Percentiles rank a stretch among this genome's conserved stretches.
These are phyloP conservation scores for Furcifer pardalis DNA, from an alignment of 2,797 vertebrate genomes.

Conservation along the genomic window DNA sequence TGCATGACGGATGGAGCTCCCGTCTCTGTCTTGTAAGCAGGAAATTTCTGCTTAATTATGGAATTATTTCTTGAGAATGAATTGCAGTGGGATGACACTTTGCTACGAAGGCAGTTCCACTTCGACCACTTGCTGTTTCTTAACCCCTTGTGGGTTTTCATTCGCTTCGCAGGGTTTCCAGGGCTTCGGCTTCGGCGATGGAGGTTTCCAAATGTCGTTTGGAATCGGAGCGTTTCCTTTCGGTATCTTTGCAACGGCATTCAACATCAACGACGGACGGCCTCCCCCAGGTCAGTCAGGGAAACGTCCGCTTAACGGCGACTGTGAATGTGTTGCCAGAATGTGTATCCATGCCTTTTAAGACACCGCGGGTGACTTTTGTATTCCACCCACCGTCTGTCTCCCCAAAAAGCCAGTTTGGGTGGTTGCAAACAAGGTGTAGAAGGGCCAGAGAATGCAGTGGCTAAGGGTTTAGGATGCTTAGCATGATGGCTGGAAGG, in stretches of 20 bases:
- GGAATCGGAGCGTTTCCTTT: constrained; percentile 98
- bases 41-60: too few species aligned
- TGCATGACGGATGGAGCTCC: too few species aligned
- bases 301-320: background rate
- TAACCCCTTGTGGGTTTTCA: constrained; percentile 17
- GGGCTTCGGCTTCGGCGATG: constrained; percentile 98
- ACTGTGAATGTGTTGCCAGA: background rate
- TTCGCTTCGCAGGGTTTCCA: constrained; percentile 90
- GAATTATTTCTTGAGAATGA: too few species aligned
- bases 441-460: too few species aligned
- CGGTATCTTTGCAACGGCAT: constrained; percentile 97
- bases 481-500: too few species aligned
- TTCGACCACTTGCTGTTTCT: constrained; percentile 16
- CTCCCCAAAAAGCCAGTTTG: too few species aligned
- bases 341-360: background rate
- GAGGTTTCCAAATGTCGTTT: constrained; percentile 99
- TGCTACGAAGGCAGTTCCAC: background rate
- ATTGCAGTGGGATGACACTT: background rate
- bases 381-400: too few species aligned
- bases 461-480: too few species aligned
- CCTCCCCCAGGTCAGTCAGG: constrained; percentile 89
- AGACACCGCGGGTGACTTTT: background rate
- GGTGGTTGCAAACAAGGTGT: too few species aligned
- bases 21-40: too few species aligned
- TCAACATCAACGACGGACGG: constrained; percentile 97